Conservation (phyloP, 2,888 invertebrate species). For the Nephrotoma flavescens region DNA sequence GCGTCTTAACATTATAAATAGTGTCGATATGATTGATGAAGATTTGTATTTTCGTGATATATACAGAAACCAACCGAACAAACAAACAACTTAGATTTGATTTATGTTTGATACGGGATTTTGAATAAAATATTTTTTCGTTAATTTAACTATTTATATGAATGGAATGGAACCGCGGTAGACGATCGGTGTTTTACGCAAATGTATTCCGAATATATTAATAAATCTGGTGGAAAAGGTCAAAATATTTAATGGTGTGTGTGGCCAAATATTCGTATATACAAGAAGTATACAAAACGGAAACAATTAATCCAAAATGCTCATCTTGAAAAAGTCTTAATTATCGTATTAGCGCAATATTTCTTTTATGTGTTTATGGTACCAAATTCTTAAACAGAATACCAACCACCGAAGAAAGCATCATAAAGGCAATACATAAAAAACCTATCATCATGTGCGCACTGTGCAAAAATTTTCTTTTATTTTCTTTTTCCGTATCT, state of each 20-base stretch:
- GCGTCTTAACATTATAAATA: background rate
- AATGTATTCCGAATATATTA: background rate
- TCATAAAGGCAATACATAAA: too few species aligned
- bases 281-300: too few species aligned
- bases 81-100: background rate
- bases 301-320: too few species aligned
- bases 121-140: background rate
- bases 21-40: background rate
- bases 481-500: background rate
- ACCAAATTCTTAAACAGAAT: background rate
- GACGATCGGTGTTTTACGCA: background rate
- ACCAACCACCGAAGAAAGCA: background rate
- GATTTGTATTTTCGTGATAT: background rate
- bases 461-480: background rate
- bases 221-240: background rate
- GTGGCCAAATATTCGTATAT: too few species aligned
- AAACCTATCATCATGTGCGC: background rate
- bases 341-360: too few species aligned
- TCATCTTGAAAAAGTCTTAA: too few species aligned
- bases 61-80: background rate
- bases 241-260: background rate
- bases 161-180: background rate
- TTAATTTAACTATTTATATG: background rate
- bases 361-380: too few species aligned
- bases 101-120: background rate